Conservation (phyloP, 2,888 invertebrate species). For the Theretra japonica region DNA sequence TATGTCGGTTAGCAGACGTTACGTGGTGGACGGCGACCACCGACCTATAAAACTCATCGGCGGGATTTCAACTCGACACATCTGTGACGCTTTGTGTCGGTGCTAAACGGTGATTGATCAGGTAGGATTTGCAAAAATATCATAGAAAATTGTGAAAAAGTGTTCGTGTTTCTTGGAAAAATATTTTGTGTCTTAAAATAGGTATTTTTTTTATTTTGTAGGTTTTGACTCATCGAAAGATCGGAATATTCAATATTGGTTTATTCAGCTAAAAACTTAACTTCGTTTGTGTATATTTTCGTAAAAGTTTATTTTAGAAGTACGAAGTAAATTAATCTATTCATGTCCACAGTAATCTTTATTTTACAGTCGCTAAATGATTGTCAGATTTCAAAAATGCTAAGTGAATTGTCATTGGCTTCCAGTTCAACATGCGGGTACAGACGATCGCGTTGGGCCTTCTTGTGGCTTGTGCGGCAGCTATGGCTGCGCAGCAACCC, state of each 20-base stretch:
- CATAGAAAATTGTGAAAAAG: neutral
- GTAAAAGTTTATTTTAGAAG: too few relatives aligned
- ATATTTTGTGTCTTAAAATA: neutral
- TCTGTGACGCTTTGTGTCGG: constrained; percentile 63
- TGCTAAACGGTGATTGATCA: constrained; percentile 60
- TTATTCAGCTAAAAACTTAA: too few relatives aligned
- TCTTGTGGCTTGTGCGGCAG: constrained; percentile 61
- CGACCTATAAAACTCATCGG: constrained; percentile 78
- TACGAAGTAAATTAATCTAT: too few relatives aligned
- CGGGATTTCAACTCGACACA: constrained; percentile 67
- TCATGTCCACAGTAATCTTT: too few relatives aligned
- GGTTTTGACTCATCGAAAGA: neutral
- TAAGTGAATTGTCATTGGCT: neutral
- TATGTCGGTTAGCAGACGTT: constrained; percentile 41
- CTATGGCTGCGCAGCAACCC: constrained; percentile 57
- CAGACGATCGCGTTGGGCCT: constrained; percentile 54
- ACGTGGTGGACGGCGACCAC: constrained; percentile 56
- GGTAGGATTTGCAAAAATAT: constrained; percentile 52
- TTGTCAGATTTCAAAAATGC: neutral
- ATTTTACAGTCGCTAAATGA: neutral
- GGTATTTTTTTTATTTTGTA: neutral
- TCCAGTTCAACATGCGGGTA: constrained; percentile 24
- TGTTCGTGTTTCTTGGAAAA: neutral
- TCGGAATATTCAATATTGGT: too few relatives aligned
- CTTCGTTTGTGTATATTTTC: too few relatives aligned